These are phyloP conservation scores for Esox niger DNA, from an alignment of 2,113 vertebrate species.

Conservation along the genomic window DNA sequence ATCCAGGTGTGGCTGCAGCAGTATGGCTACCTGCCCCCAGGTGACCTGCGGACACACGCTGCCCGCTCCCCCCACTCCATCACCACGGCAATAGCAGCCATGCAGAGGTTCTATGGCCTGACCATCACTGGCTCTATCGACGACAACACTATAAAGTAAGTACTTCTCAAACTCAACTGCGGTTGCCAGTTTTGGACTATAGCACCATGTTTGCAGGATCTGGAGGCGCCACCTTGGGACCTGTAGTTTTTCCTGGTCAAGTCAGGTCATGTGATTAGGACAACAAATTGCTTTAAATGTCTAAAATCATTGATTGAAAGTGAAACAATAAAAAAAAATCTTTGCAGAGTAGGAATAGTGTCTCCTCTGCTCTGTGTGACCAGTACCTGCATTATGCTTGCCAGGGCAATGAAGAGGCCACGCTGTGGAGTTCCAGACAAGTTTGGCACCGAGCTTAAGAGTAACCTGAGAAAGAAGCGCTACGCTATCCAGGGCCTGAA, in stretches of 20 bases:
- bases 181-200: neutral
- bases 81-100: conserved; percentile 80
- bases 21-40: conserved; percentile 91
- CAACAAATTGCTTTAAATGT: neutral
- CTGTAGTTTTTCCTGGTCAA: no score
- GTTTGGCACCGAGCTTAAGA: conserved; percentile 87
- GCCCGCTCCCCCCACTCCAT: conserved; percentile 83
- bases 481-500: conserved; percentile 88
- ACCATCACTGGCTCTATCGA: conserved; percentile 78
- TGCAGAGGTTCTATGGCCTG: conserved; percentile 90
- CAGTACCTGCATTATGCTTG: conserved; percentile 22
- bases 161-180: conserved; percentile 5
- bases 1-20: conserved; percentile 88
- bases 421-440: conserved; percentile 92
- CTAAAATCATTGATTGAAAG: neutral
- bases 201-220: no score
- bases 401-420: conserved; percentile 82
- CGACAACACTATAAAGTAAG: conserved; percentile 77
- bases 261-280: no score
- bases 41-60: conserved; percentile 83
- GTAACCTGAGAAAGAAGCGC: conserved; percentile 84
- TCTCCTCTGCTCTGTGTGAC: conserved; percentile 3
- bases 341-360: neutral
- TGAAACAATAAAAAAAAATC: neutral
- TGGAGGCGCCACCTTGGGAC: no score